phyloP scores from a whole-genome alignment of 2,113 vertebrate species.

The Cnemophilus loriae region DNA sequence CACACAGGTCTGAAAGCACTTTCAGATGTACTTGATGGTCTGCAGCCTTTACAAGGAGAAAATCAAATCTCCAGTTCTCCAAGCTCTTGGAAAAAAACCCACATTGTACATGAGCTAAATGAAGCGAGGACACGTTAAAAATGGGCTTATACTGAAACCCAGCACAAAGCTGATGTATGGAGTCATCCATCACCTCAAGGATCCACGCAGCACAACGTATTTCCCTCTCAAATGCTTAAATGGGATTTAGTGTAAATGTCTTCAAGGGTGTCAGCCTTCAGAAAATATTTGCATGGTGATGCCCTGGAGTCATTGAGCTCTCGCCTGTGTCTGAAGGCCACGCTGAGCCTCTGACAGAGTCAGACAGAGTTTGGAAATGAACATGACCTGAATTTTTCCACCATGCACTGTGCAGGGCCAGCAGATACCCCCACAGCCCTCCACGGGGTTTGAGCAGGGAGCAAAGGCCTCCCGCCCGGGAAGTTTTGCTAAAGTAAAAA shows the following conservation, averaged over 20 bases:
- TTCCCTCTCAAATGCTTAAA: not conserved
- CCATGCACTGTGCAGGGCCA: accelerated
- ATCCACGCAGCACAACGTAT: not conserved
- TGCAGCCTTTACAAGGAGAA: not conserved
- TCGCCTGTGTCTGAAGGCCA: not conserved
- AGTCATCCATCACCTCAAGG: not conserved
- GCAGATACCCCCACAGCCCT: accelerated
- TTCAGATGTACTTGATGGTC: not conserved
- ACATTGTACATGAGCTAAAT: not conserved
- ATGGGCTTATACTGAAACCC: not conserved
- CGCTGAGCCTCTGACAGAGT: not conserved
- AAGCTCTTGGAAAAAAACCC: not conserved
- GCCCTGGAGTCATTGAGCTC: not conserved
- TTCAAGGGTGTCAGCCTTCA: not conserved
- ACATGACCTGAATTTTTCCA: accelerated
- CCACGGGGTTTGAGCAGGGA: not conserved
- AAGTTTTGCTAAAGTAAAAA: accelerated
- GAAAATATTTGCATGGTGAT: accelerated
- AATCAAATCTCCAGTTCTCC: not conserved
- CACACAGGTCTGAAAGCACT: not conserved
- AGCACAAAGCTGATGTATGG: not conserved
- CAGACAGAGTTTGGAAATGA: not conserved
- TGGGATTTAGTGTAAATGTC: not conserved
- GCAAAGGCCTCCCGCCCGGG: not conserved
- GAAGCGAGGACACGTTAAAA: not conserved